Evolutionary conservation across 2,888 invertebrate species (phyloP).

Genomic region (Heliothis peltigera): DNA sequence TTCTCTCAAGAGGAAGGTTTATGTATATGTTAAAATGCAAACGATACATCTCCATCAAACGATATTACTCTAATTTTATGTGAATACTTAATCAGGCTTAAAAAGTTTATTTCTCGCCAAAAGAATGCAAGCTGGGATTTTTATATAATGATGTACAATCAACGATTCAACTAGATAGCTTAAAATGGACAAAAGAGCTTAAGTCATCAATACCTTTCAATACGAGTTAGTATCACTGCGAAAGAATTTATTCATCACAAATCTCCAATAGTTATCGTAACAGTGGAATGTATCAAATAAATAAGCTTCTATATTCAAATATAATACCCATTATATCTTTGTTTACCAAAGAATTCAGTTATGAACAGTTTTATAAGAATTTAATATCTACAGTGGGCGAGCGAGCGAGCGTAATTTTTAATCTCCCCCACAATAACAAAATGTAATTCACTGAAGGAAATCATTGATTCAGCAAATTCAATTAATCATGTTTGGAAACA

Average conservation of each 20-base stretch:
- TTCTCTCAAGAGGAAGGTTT: background rate
- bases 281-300: background rate
- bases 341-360: background rate
- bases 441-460: slow-evolving; percentile 17
- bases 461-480: slow-evolving; percentile 21
- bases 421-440: slow-evolving; percentile 3
- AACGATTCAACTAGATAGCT: too few relatives aligned
- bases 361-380: slow-evolving; percentile 2
- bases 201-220: too few relatives aligned
- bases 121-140: background rate
- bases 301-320: background rate
- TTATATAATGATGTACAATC: too few relatives aligned
- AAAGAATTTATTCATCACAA: background rate
- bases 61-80: too few relatives aligned
- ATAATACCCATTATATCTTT: slow-evolving; percentile 2
- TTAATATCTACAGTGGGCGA: background rate
- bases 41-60: too few relatives aligned
- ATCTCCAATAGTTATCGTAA: background rate
- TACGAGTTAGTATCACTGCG: background rate
- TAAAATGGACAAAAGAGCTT: background rate
- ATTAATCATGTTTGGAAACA: slow-evolving; percentile 26
- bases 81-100: background rate
- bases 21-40: too few relatives aligned
- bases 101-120: background rate
- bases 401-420: background rate